Conservation (phyloP, 2,797 vertebrate species). For the Urocyon cinereoargenteus region DNA sequence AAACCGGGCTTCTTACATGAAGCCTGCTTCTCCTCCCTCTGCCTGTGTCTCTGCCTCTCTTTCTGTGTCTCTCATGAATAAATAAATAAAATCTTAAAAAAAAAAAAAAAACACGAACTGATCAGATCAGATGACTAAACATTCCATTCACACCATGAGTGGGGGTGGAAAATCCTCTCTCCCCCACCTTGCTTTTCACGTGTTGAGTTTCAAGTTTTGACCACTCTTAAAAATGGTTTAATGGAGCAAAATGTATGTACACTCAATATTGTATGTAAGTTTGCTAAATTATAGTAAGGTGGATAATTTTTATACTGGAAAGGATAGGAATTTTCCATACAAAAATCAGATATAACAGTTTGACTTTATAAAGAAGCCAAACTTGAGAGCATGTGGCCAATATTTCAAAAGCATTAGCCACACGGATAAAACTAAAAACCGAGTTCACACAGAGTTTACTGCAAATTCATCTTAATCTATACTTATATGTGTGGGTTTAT, state of each 20-base stretch:
- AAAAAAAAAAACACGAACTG: neutral
- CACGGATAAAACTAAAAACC: neutral
- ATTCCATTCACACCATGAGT: neutral
- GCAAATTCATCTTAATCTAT: neutral
- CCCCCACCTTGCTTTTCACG: neutral
- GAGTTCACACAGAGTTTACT: neutral
- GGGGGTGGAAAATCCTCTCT: neutral
- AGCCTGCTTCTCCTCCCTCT: too few species aligned
- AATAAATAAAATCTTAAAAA: too few species aligned
- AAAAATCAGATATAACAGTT: neutral
- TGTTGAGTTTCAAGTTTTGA: neutral
- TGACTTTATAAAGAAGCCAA: conserved; percentile 37
- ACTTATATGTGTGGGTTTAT: neutral
- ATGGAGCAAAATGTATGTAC: neutral
- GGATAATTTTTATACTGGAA: conserved; percentile 43
- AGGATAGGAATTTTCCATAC: neutral
- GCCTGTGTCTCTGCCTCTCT: too few species aligned
- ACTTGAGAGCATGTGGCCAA: neutral
- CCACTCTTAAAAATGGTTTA: neutral
- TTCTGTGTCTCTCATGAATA: too few species aligned
- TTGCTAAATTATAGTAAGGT: neutral
- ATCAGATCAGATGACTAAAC: neutral
- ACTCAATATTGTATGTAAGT: neutral
- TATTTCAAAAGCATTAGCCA: conserved; percentile 28
- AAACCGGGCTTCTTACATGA: too few species aligned